Percentiles rank a stretch among this genome's conserved stretches.
These are phyloP conservation scores for Proisotoma minuta DNA, from an alignment of 2,888 invertebrate genomes.

Conservation along the genomic window DNA sequence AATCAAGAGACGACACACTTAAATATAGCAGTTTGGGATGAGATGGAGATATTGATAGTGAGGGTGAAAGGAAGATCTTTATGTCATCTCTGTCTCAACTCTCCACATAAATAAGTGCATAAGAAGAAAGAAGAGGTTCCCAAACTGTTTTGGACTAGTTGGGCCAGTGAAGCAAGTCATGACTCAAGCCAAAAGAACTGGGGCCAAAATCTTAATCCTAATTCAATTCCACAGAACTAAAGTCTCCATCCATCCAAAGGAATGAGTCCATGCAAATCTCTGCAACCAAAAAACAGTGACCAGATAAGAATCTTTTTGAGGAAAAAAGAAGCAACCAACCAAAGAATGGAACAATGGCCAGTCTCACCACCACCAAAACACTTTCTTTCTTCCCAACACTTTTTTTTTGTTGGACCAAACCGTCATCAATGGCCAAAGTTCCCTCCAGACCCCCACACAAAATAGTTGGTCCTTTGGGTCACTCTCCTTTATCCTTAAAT, in stretches of 20 bases:
- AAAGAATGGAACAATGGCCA: not conserved
- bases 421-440: slow-evolving; percentile 1
- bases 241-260: slow-evolving; percentile 1
- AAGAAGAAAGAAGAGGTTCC: not conserved
- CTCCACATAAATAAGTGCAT: not conserved
- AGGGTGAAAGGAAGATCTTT: too few relatives aligned
- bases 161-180: slow-evolving; percentile 11
- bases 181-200: slow-evolving; percentile 7
- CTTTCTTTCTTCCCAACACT: not conserved
- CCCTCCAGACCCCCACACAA: too few relatives aligned
- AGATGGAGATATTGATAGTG: too few relatives aligned
- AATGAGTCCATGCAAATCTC: slow-evolving; percentile 6
- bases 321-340: not conserved
- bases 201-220: slow-evolving; percentile 30
- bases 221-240: slow-evolving; percentile 24
- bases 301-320: slow-evolving; percentile 8
- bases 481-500: not conserved
- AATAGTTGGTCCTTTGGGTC: not conserved
- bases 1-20: too few relatives aligned
- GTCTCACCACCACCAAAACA: too few relatives aligned
- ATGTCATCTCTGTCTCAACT: slow-evolving; percentile 13
- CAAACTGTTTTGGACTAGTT: not conserved
- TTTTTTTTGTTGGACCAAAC: too few relatives aligned
- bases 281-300: not conserved
- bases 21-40: too few relatives aligned